Evolutionary conservation across 2,888 invertebrate genomes (phyloP), one percentile per base, ranked within the genome.

Genomic region (Empis stercorea): DNA sequence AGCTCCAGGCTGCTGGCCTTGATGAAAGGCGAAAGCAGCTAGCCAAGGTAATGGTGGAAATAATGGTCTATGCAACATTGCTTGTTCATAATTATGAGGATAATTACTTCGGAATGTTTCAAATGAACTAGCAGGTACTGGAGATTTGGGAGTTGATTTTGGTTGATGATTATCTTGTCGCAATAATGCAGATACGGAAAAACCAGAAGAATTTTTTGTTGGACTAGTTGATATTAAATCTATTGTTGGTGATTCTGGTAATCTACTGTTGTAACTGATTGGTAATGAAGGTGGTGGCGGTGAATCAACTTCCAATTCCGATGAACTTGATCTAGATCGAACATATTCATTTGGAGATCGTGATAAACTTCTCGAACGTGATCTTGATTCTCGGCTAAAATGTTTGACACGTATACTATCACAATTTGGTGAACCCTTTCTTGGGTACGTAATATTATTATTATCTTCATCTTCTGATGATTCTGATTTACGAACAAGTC

Each of bases 111-210:
- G 54, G 79, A 76, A 66, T 77, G 81, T 54, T 53, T 66, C 68
- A 48, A 68, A 60, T 0, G 60, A 58, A 70, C 50, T 73, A 66
- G 48, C 52, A 69, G 62, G 54, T 71, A 70, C 51, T 64, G 64
- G 52, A 45, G 50, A 57, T 47, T 50, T 73, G 0, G 74, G 72
- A 54, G 75, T 76, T 6, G 75, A 73, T 64, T 77, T 72, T 10
- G 17, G 4, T 11, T 16, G 38, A 4, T 61, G 86, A 38, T 84
- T 80, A 62, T 88, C 88, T 47, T 88, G 86, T 65, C 86, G 74
- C 42, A 89, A 67, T 32, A 89, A 71, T 1, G 88, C 88, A 52
- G 84, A 86, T 37, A 89, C 87, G 46, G 87, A 87, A 67, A 88
- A 89, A 20, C 84, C 76, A 69, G 87, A 87, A 13, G 86, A 87